Conservation (phyloP, 1,140 invertebrate genomes). For the Drosophila melanica region DNA sequence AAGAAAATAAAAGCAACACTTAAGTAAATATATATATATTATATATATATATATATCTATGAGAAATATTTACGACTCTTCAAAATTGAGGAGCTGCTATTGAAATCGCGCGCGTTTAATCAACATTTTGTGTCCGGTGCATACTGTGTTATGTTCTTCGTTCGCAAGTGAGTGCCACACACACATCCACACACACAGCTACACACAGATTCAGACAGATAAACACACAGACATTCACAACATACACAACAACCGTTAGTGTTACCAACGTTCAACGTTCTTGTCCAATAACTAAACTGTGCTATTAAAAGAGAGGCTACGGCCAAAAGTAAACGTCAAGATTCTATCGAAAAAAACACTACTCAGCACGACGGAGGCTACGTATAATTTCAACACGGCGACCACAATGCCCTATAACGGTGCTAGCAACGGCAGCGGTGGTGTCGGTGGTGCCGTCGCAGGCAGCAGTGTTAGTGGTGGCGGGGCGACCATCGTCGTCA, state of each 20-base stretch:
- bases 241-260: background rate
- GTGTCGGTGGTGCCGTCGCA: conserved; percentile 62
- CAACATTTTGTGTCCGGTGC: conserved; percentile 29
- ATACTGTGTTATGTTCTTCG: conserved; percentile 16
- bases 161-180: conserved; percentile 11
- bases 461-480: conserved; percentile 66
- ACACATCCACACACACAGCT: background rate
- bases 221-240: background rate
- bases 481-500: conserved; percentile 79
- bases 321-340: conserved; percentile 74
- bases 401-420: conserved; percentile 83
- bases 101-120: conserved; percentile 56
- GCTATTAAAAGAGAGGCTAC: conserved; percentile 43
- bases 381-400: conserved; percentile 76
- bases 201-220: background rate
- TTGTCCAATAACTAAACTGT: conserved; percentile 13
- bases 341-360: conserved; percentile 79
- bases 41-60: background rate
- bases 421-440: conserved; percentile 78
- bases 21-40: conserved; percentile 41
- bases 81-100: conserved; percentile 4
- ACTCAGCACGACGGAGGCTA: conserved; percentile 73
- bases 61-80: conserved; percentile 37
- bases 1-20: conserved; percentile 30
- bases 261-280: conserved; percentile 12